A percentile compares a stretch with the other conserved stretches of the same genome.
These are phyloP conservation scores for Harlomillsia oculata DNA, from an alignment of 1,140 invertebrate species.

Conservation along the genomic window DNA sequence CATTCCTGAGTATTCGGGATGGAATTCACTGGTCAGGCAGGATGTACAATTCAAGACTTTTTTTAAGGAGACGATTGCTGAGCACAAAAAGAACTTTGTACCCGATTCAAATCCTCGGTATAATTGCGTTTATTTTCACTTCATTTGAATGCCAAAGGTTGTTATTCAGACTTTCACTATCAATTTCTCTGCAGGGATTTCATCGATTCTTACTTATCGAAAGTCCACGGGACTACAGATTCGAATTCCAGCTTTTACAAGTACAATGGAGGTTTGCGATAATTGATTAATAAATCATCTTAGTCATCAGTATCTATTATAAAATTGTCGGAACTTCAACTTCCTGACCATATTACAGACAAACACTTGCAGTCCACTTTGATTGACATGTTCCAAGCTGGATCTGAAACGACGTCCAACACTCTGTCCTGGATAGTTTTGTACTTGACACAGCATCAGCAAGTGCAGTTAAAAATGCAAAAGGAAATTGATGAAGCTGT, in stretches of 20 bases:
- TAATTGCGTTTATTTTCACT: too few species aligned
- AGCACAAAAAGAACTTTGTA: slow-evolving; percentile 2
- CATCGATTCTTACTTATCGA: slow-evolving; percentile 3
- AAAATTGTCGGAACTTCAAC: too few species aligned
- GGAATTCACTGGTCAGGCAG: slow-evolving; percentile 49
- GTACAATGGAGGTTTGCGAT: background rate
- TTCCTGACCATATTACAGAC: slow-evolving; percentile 10
- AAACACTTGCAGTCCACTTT: slow-evolving; percentile 7
- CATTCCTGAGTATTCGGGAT: slow-evolving; percentile 62
- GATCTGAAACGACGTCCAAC: slow-evolving; percentile 6
- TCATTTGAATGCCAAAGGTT: background rate
- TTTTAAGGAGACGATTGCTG: too few species aligned
- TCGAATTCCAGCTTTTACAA: slow-evolving; percentile 15
- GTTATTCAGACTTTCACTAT: background rate
- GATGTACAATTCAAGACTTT: too few species aligned
- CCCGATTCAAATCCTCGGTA: slow-evolving; percentile 2
- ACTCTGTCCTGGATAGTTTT: slow-evolving; percentile 12
- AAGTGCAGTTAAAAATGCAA: slow-evolving; percentile 18
- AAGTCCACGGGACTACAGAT: slow-evolving; percentile 10
- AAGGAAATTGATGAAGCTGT: slow-evolving; percentile 18
- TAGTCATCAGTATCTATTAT: background rate
- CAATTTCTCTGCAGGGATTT: slow-evolving; percentile 2
- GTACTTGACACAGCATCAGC: background rate
- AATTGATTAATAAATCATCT: background rate
- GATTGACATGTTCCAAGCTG: slow-evolving; percentile 16